phyloP scores from a whole-genome alignment of 1,140 invertebrate species.

The Listronotus bonariensis region DNA sequence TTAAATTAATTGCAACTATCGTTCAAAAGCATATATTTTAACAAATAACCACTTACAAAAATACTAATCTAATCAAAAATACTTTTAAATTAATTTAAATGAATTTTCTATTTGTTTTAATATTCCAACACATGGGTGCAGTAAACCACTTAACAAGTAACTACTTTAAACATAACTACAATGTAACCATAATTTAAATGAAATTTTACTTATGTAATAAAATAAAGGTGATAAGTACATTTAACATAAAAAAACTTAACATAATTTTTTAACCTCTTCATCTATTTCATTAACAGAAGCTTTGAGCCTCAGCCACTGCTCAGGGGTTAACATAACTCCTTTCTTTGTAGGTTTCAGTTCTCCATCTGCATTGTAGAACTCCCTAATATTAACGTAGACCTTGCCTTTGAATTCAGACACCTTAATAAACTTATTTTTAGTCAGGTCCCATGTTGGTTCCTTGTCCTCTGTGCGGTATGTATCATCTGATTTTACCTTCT shows the following conservation, averaged over 20 bases:
- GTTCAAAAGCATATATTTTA: too few relatives aligned
- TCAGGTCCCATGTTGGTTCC: conserved; percentile 64
- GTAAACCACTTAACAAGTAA: too few relatives aligned
- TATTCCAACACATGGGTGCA: too few relatives aligned
- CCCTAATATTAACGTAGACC: conserved; percentile 81
- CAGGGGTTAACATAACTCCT: conserved; percentile 73
- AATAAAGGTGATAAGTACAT: too few relatives aligned
- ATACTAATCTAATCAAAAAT: too few relatives aligned
- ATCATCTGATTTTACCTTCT: conserved; percentile 49
- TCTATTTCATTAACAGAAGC: conserved; percentile 72
- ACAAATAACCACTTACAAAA: too few relatives aligned
- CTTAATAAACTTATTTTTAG: conserved; percentile 69
- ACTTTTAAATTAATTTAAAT: too few relatives aligned
- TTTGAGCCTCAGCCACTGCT: conserved; percentile 77
- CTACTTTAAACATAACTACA: too few relatives aligned
- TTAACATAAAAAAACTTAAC: conserved; percentile 33
- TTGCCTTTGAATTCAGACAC: conserved; percentile 83
- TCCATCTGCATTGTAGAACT: conserved; percentile 79
- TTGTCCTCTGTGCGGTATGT: conserved; percentile 44
- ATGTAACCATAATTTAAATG: too few relatives aligned
- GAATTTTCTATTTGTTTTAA: too few relatives aligned
- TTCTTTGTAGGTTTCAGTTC: conserved; percentile 83
- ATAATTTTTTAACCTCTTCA: conserved; percentile 61
- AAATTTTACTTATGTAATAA: too few relatives aligned
- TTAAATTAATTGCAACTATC: too few relatives aligned